Conservation (phyloP, 2,113 vertebrate species). For the Oreochromis tanganicae region DNA sequence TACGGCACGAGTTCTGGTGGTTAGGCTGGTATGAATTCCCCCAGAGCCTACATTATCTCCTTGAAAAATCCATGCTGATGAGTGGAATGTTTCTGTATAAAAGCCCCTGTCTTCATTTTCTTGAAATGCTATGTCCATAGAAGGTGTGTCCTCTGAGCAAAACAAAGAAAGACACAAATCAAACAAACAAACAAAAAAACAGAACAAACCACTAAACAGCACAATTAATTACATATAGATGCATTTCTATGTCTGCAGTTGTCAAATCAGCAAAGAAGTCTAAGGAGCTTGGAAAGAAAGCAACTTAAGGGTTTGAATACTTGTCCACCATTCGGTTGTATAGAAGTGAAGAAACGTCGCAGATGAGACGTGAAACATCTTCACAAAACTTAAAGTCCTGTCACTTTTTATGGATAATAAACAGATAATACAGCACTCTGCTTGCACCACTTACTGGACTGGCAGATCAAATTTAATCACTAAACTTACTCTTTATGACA, state of each 20-base stretch:
- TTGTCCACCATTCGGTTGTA: neutral
- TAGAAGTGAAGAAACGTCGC: neutral
- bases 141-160: conserved; percentile 74
- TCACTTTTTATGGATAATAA: neutral
- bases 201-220: neutral
- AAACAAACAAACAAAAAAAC: neutral
- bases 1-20: conserved; percentile 70
- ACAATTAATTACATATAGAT: neutral
- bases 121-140: conserved; percentile 71
- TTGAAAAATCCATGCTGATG: conserved; percentile 84
- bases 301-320: neutral
- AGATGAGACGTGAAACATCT: neutral
- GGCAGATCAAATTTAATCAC: neutral
- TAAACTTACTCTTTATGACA: neutral
- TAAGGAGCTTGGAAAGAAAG: neutral
- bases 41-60: conserved; percentile 75
- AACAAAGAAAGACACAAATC: neutral
- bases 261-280: neutral
- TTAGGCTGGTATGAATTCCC: conserved; percentile 72
- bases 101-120: conserved; percentile 82
- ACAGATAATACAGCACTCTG: neutral
- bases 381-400: neutral
- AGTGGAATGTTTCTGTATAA: conserved; percentile 89
- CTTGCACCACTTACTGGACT: neutral
- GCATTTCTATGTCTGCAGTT: neutral